Conservation (phyloP, 2,888 invertebrate species). For the Dasysyrphus tricinctus region DNA sequence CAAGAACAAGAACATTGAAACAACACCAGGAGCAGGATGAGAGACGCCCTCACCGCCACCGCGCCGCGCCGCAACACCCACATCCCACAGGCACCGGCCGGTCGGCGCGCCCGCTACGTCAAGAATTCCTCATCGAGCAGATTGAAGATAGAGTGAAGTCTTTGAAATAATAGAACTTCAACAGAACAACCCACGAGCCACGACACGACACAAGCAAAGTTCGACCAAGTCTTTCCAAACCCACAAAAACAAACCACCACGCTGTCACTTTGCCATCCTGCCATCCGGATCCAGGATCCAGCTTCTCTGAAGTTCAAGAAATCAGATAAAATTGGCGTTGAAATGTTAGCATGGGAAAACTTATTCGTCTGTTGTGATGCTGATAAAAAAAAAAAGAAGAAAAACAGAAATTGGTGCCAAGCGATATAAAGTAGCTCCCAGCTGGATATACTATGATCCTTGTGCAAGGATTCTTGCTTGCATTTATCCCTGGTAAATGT, state of each 20-base stretch:
- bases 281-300: constrained; percentile 20
- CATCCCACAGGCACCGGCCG: background rate
- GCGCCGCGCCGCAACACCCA: background rate
- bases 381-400: constrained; percentile 45
- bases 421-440: constrained; percentile 45
- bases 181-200: constrained; percentile 14
- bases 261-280: constrained; percentile 25
- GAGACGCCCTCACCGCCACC: background rate
- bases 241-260: constrained; percentile 34
- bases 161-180: constrained; percentile 50
- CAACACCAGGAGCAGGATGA: background rate
- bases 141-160: constrained; percentile 32
- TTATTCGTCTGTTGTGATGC: constrained; percentile 66
- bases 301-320: constrained; percentile 48
- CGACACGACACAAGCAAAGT: constrained; percentile 25
- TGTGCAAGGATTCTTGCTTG: constrained; percentile 43
- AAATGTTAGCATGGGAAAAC: constrained; percentile 67
- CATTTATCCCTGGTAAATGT: constrained; percentile 57
- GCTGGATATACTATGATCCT: constrained; percentile 40
- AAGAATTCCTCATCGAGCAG: constrained; percentile 10
- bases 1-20: constrained; percentile 15
- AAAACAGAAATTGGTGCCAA: constrained; percentile 31
- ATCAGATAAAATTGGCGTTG: constrained; percentile 70
- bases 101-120: background rate
- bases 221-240: constrained; percentile 20